Percentiles rank a stretch among this genome's conserved stretches.
phyloP scores from a whole-genome alignment of 2,113 vertebrate species.

The Empidonax alnorum region DNA sequence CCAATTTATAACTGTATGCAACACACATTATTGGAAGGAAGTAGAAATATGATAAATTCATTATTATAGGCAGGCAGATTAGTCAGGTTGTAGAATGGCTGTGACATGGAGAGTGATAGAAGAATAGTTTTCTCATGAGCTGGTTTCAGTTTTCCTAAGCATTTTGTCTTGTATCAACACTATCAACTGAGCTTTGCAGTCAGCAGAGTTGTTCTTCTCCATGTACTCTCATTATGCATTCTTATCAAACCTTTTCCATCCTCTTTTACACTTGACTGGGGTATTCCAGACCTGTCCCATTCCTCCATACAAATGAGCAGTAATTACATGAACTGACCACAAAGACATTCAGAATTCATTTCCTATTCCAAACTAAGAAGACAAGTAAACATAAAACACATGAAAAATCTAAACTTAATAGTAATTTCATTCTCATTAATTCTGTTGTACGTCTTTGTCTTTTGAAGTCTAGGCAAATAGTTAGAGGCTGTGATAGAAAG shows the following conservation, averaged over 20 bases:
- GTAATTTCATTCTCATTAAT: background rate
- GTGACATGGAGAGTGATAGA: background rate
- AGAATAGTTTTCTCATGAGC: background rate
- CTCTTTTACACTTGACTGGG: background rate
- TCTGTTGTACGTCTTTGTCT: background rate
- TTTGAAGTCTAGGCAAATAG: background rate
- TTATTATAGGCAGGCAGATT: background rate
- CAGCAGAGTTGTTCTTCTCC: background rate
- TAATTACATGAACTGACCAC: background rate
- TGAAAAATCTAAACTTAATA: background rate
- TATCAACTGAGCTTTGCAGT: background rate
- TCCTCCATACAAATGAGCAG: background rate
- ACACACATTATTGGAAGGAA: background rate
- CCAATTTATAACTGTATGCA: background rate
- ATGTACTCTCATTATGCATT: background rate
- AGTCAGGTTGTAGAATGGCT: background rate
- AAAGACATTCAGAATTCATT: background rate
- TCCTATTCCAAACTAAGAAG: background rate
- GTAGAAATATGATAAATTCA: background rate
- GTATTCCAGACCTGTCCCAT: background rate
- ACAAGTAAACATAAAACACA: background rate
- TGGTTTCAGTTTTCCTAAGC: background rate
- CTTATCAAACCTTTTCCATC: background rate
- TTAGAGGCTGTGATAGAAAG: background rate
- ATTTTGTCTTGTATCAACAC: background rate